Percentiles rank a stretch among this genome's conserved stretches.
These are phyloP conservation scores for Chrysolina haemoptera DNA, from an alignment of 2,888 invertebrate species.

Conservation along the genomic window DNA sequence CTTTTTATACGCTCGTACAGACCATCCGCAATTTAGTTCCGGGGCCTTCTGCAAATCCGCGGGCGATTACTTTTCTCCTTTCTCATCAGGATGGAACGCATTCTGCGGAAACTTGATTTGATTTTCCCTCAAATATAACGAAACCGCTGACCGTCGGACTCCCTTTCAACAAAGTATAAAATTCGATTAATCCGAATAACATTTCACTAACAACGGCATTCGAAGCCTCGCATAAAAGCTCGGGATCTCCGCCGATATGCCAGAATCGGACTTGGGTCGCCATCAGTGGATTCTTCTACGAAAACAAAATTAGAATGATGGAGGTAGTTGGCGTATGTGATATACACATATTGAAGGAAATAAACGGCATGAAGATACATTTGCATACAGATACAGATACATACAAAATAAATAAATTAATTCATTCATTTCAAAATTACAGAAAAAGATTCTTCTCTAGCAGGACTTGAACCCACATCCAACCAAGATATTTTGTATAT, in stretches of 20 bases:
- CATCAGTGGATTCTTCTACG: too few species aligned
- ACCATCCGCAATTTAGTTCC: conserved; percentile 50
- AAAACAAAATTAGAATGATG: too few species aligned
- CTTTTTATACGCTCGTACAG: conserved; percentile 52
- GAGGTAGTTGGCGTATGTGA: too few species aligned
- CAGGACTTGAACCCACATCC: too few species aligned
- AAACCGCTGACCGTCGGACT: conserved; percentile 60
- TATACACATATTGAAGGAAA: too few species aligned
- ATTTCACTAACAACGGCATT: conserved; percentile 58
- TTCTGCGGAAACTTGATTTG: conserved; percentile 58
- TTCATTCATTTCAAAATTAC: too few species aligned
- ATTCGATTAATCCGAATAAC: conserved; percentile 65
- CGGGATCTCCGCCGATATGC: conserved; percentile 59
- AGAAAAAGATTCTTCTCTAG: too few species aligned
- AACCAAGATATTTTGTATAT: too few species aligned
- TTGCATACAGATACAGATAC: too few species aligned
- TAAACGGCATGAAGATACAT: too few species aligned
- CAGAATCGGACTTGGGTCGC: conserved; percentile 8
- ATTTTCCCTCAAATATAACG: conserved; percentile 58
- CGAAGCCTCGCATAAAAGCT: conserved; percentile 58
- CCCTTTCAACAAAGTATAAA: conserved; percentile 64
- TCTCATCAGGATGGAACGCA: conserved; percentile 58
- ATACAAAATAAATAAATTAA: too few species aligned
- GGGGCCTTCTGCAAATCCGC: conserved; percentile 53
- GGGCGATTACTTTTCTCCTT: conserved; percentile 56